These are phyloP conservation scores for Dasysyrphus tricinctus DNA, from an alignment of 2,888 invertebrate species.

Conservation along the genomic window DNA sequence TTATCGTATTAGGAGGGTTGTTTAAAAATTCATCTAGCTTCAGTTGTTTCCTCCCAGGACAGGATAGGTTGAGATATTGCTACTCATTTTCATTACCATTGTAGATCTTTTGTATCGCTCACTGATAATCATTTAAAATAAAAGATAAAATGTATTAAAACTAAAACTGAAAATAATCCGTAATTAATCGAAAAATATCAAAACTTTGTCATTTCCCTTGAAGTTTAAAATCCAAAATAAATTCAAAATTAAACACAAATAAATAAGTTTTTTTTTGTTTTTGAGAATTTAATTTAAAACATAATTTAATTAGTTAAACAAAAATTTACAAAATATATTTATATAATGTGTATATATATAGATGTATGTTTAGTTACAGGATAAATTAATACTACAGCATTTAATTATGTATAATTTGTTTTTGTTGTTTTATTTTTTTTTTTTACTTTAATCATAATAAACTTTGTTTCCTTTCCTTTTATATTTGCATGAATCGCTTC, in stretches of 20 bases:
- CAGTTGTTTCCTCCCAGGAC: not conserved
- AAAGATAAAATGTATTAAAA: not conserved
- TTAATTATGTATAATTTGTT: conserved; percentile 62
- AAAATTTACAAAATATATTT: conserved; percentile 75
- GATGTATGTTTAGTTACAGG: conserved; percentile 69
- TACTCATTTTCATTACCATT: not conserved
- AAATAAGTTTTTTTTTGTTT: conserved; percentile 41
- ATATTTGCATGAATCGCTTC: conserved; percentile 59
- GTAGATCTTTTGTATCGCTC: not conserved
- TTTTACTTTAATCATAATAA: conserved; percentile 57
- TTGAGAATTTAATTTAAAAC: conserved; percentile 74
- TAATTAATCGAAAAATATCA: not conserved
- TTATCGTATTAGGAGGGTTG: too few species aligned
- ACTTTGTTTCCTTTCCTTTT: conserved; percentile 37
- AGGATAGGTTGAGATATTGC: not conserved
- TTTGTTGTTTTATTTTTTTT: conserved; percentile 20
- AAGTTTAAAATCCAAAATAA: conserved; percentile 29
- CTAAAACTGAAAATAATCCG: not conserved
- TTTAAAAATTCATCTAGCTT: too few species aligned
- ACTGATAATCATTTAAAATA: not conserved
- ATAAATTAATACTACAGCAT: conserved; percentile 74
- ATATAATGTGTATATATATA: conserved; percentile 62
- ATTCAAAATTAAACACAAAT: conserved; percentile 41
- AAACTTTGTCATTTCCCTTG: conserved; percentile 43
- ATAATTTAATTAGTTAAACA: conserved; percentile 75